Base-by-base conservation (phyloP, 1,140 invertebrate genomes). In the Bradynema listronoti region DNA sequence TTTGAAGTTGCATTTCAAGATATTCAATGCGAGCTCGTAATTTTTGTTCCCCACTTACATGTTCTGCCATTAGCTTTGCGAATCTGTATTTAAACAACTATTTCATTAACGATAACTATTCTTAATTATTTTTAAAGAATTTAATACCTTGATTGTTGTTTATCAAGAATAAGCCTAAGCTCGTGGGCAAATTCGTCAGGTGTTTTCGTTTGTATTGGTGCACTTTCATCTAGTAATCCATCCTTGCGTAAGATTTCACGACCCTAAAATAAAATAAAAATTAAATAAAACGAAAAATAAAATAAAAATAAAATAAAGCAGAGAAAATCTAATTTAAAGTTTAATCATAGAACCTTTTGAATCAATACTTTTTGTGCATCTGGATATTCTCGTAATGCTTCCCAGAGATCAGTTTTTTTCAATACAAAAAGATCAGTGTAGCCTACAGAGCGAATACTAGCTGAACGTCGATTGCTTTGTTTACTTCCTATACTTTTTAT, bases 231-330 rank as follows among this genome's bases (percentile, higher is more conserved):
- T 19, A 95, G 80, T 19, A 95, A 83, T 6, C 89, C 88, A 78
- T 95, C 91, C 80, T 94, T 95, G 59, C 87, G 82, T n/a, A 95
- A 80, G 61, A 95, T 83, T 78, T 92, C 87, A 75, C 89, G 87
- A 19, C 91, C 91, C 62, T 63, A 16, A 62, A 63, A 56, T 27
- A 36, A 24, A 29, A 11, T 6, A 5, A 29, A 39, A 47, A 11
- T 49, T 16, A n/a, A n/a, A n/a, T n/a, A n/a, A n/a, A n/a, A n/a
- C n/a, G n/a, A n/a, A n/a, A n/a, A n/a, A n/a, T n/a, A n/a, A n/a
- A n/a, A n/a, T n/a, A 19, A 41, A 9, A 16, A 25, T 52, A 5
- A 45, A 29, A 55, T 25, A 19, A 54, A 54, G n/a, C n/a, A n/a
- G n/a, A n/a, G n/a, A n/a, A n/a, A n/a, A n/a, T n/a, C n/a, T n/a